phyloP scores from a whole-genome alignment of 1,140 invertebrate species.

The Tetragonula clypearis region DNA sequence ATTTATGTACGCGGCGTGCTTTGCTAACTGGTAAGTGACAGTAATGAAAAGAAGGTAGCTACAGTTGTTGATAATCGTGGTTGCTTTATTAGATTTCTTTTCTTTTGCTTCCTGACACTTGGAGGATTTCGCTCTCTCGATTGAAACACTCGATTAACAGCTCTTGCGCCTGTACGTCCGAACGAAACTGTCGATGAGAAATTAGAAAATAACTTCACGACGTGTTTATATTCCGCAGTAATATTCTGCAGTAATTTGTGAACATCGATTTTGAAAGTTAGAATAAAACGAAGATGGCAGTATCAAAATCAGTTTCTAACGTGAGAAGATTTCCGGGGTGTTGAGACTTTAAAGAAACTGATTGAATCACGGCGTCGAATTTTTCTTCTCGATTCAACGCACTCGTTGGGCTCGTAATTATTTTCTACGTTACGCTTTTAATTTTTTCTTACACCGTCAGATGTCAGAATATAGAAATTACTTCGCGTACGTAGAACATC shows the following conservation, averaged over 20 bases:
- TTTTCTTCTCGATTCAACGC: neutral
- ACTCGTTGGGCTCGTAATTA: too few relatives aligned
- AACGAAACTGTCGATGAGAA: too few relatives aligned
- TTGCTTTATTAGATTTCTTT: neutral
- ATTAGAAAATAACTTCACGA: too few relatives aligned
- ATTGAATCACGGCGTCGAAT: neutral
- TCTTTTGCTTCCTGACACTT: neutral
- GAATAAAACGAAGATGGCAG: neutral
- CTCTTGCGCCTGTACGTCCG: too few relatives aligned
- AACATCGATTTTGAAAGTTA: neutral
- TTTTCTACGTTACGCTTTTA: too few relatives aligned
- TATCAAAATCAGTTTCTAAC: neutral
- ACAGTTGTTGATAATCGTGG: neutral
- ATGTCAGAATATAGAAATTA: neutral
- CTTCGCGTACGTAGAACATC: neutral
- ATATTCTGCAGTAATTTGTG: too few relatives aligned
- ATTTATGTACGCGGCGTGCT: neutral
- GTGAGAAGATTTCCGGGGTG: too few relatives aligned
- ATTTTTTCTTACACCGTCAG: too few relatives aligned
- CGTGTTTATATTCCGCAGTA: too few relatives aligned
- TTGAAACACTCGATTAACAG: too few relatives aligned
- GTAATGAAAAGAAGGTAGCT: neutral
- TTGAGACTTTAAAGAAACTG: neutral
- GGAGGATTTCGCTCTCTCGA: neutral
- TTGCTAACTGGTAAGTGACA: neutral